These are phyloP conservation scores for Nerophis ophidion DNA, from an alignment of 2,113 vertebrate genomes.

Conservation along the genomic window DNA sequence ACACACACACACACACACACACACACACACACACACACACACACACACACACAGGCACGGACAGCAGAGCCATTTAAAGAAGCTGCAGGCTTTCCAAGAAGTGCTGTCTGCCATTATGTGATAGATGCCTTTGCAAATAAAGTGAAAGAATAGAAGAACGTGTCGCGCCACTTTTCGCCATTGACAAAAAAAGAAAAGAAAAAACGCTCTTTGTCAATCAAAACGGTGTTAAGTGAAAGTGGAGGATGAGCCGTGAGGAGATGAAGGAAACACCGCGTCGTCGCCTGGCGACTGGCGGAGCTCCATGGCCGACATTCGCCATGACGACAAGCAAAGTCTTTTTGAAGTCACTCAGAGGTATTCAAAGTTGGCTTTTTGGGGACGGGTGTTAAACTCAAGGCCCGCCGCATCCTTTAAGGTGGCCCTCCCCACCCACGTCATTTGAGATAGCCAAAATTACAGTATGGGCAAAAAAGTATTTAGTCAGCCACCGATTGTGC, in stretches of 20 bases:
- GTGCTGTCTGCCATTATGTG: not conserved
- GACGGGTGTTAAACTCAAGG: not conserved
- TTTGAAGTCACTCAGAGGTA: constrained; percentile 39
- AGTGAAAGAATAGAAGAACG: not conserved
- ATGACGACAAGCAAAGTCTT: constrained; percentile 32
- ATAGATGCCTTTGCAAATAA: not conserved
- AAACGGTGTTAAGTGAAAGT: constrained; percentile 7
- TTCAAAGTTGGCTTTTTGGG: constrained; percentile 23
- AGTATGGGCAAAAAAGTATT: too few relatives aligned
- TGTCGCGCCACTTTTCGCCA: too few relatives aligned
- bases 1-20: not conserved
- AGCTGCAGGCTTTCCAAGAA: constrained; percentile 17
- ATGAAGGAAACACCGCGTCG: constrained; percentile 10
- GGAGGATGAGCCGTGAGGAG: constrained; percentile 39
- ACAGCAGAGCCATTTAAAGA: not conserved
- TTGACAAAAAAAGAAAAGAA: too few relatives aligned
- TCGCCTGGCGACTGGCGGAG: constrained; percentile 27
- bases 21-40: not conserved
- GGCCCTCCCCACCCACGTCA: too few relatives aligned
- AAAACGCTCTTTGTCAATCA: not conserved
- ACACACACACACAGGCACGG: not conserved
- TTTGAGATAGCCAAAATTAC: too few relatives aligned
- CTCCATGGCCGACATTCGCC: constrained; percentile 20
- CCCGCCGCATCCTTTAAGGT: too few relatives aligned
- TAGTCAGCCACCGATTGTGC: too few relatives aligned